Evolutionary conservation across 1,140 invertebrate genomes (phyloP).

Genomic region (Drosophila ananassae): DNA sequence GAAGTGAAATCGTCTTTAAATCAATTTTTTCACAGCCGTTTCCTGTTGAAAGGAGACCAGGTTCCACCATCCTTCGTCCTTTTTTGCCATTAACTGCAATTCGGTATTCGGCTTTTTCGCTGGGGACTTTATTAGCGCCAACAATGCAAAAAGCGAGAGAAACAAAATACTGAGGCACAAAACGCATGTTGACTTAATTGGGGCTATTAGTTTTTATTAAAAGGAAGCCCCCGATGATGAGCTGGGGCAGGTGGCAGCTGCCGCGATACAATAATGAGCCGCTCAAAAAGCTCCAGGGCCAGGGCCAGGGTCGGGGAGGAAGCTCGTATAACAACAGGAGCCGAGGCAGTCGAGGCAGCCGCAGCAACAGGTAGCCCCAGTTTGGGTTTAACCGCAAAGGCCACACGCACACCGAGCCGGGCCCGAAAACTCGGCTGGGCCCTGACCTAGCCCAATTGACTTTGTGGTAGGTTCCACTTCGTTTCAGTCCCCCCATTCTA

Average conservation of each 20-base stretch:
- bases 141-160: conserved; percentile 27
- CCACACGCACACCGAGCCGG: conserved; percentile 56
- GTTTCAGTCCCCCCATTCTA: conserved; percentile 8
- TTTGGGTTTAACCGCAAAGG: conserved; percentile 58
- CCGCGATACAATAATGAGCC: conserved; percentile 64
- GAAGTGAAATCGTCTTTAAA: conserved; percentile 56
- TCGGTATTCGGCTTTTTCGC: conserved; percentile 3
- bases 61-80: background rate
- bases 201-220: conserved; percentile 72
- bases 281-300: conserved; percentile 28
- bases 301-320: background rate
- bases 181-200: conserved; percentile 77
- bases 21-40: conserved; percentile 58
- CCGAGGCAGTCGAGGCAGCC: background rate
- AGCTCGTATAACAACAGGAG: conserved; percentile 25
- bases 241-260: conserved; percentile 53
- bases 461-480: conserved; percentile 72
- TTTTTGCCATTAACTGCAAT: conserved; percentile 30
- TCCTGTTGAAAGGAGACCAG: conserved; percentile 35
- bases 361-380: conserved; percentile 68
- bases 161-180: conserved; percentile 36
- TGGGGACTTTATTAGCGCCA: conserved; percentile 60
- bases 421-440: conserved; percentile 7
- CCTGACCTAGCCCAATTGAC: conserved; percentile 76
- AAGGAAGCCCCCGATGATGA: conserved; percentile 31